phyloP scores from a whole-genome alignment of 2,888 invertebrate species.

The Apodemia hepburni region DNA sequence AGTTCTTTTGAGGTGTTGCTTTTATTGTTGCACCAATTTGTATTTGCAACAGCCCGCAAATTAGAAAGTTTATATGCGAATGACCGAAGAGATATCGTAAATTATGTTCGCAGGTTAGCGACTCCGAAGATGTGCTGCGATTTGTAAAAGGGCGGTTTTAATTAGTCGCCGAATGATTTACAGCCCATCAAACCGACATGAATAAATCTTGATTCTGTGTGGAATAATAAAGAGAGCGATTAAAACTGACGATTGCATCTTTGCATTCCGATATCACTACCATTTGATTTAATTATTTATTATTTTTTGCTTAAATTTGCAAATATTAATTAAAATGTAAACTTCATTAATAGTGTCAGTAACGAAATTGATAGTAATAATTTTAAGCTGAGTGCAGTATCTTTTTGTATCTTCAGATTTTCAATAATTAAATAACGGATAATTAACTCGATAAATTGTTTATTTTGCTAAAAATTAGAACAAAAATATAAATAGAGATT shows the following conservation, averaged over 20 bases:
- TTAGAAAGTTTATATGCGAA: constrained; percentile 73
- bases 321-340: no score
- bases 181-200: constrained; percentile 54
- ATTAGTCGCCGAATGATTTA: constrained; percentile 70
- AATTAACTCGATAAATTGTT: no score
- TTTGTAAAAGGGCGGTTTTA: constrained; percentile 62
- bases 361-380: no score
- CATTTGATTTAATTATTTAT: no score
- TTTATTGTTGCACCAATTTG: constrained; percentile 61
- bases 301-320: no score
- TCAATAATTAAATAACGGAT: no score
- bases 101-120: constrained; percentile 65
- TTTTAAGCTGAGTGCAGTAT: no score
- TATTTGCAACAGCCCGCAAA: constrained; percentile 55
- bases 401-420: no score
- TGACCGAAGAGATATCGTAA: constrained; percentile 65
- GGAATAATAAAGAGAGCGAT: constrained; percentile 31
- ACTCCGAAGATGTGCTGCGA: constrained; percentile 40
- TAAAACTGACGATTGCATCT: constrained; percentile 25
- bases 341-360: no score
- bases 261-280: background rate
- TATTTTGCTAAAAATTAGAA: no score
- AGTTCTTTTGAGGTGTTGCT: constrained; percentile 65
- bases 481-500: no score
- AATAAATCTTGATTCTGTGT: constrained; percentile 50